Base-by-base conservation (phyloP, 2,797 vertebrate species). In the Gadopsis marmoratus region DNA sequence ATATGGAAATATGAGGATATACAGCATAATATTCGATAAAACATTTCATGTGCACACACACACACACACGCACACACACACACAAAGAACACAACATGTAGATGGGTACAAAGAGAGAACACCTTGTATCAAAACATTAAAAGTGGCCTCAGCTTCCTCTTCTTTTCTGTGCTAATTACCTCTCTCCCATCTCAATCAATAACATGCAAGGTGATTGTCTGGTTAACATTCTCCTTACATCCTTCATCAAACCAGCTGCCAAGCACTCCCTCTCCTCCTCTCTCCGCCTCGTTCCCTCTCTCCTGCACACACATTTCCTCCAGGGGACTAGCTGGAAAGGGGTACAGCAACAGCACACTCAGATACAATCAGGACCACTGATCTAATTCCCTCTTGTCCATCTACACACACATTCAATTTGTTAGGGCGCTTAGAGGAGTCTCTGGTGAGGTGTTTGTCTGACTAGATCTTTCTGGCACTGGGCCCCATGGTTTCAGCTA, bases 341-440 rank as follows among this genome's bases (percentile, higher is more conserved):
- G 85, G 91, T 93, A 86, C 93, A 85, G 91, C 93, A 90, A 79
- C 91, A 90, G 92, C 92, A 92, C 90, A 94, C 92, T 94, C 94
- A 88, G 92, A 95, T 94, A 93, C 93, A 93, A 94, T 95, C 94
- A 93, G 89, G 92, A 92, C 87, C 92, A 89, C 92, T 95, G 94
- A 95, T 95, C 94, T 95, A 95, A 95, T 95, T 95, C 94, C 93
- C 91, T 84, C 90, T 88, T 86, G 89, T 93, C 93, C 93, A 91
- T 95, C 94, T 94, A 94, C 94, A 94, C 93, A 95, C 93, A 94
- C 95, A 94, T 95, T 95, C 93, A 95, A 95, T 95, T 95, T 95
- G 94, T 96, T 93, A 93, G 94, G 91, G 88, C 83, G 89, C 88
- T 94, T 90, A 88, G 92, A 93, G 90, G 89, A 93, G 93, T 94